These are phyloP conservation scores for Exocentrus adspersus DNA, from an alignment of 2,888 invertebrate genomes.

Conservation along the genomic window DNA sequence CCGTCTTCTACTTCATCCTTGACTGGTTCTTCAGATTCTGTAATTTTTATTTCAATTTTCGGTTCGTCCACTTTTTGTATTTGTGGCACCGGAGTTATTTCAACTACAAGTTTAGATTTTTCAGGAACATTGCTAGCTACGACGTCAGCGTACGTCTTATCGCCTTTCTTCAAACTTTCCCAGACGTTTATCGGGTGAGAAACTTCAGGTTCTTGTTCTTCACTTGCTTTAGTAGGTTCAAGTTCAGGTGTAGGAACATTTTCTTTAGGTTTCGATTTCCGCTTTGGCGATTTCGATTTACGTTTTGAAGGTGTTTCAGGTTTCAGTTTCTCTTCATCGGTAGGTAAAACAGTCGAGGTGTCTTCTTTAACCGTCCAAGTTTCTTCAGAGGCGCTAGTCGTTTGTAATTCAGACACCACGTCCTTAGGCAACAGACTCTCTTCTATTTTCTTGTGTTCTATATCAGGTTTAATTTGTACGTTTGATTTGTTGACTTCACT, in stretches of 20 bases:
- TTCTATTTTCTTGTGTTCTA: conserved; percentile 46
- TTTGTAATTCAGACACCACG: conserved; percentile 48
- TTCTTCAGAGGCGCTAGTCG: conserved; percentile 39
- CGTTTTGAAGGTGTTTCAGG: conserved; percentile 12
- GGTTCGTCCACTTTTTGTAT: conserved; percentile 43
- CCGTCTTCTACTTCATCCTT: conserved; percentile 53
- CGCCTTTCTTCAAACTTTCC: conserved; percentile 64
- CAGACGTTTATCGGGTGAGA: conserved; percentile 62
- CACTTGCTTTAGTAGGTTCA: background rate
- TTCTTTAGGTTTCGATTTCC: background rate
- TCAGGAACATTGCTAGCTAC: conserved; percentile 66
- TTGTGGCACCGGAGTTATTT: conserved; percentile 33
- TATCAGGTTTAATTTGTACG: conserved; percentile 30
- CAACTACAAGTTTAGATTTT: conserved; percentile 24
- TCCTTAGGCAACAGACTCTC: conserved; percentile 50
- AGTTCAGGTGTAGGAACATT: background rate
- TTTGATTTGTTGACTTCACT: conserved; percentile 3
- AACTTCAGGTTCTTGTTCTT: background rate
- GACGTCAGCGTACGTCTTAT: conserved; percentile 78
- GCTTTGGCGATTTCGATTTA: conserved; percentile 23
- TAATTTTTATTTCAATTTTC: conserved; percentile 47
- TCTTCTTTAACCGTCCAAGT: too few relatives aligned
- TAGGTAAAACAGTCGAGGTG: background rate
- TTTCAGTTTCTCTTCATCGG: conserved; percentile 3
- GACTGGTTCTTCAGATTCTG: conserved; percentile 43